phyloP scores from a whole-genome alignment of 2,888 invertebrate genomes.

The Morpho helenor region DNA sequence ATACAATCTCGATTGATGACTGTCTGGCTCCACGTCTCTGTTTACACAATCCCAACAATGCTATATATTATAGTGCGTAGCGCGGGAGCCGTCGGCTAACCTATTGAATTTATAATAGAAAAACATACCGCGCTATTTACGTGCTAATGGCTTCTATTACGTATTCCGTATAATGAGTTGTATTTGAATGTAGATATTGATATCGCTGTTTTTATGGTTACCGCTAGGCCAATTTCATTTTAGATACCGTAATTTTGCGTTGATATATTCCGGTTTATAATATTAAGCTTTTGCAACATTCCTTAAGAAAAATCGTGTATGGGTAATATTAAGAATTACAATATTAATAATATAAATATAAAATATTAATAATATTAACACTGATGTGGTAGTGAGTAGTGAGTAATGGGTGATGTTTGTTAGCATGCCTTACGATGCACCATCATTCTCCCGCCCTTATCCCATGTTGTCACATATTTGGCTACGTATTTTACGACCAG shows the following conservation, averaged over 20 bases:
- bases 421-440: no score
- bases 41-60: constrained; percentile 41
- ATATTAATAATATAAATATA: no score
- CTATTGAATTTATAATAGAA: constrained; percentile 24
- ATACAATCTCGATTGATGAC: constrained; percentile 54
- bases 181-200: constrained; percentile 4
- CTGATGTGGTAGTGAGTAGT: no score
- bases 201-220: constrained; percentile 4
- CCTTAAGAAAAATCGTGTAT: neutral
- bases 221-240: constrained; percentile 6
- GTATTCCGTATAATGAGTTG: constrained; percentile 11
- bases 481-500: no score
- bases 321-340: no score
- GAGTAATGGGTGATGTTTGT: no score
- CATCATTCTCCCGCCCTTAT: no score
- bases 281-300: neutral
- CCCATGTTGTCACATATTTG: no score
- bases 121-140: constrained; percentile 17
- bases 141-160: constrained; percentile 19
- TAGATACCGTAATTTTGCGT: constrained; percentile 2
- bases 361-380: no score
- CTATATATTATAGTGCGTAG: constrained; percentile 44
- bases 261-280: neutral
- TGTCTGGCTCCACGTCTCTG: constrained; percentile 50
- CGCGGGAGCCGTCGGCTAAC: constrained; percentile 42